These are phyloP conservation scores for Pleuronectes platessa DNA, from an alignment of 2,113 vertebrate genomes.

Conservation along the genomic window DNA sequence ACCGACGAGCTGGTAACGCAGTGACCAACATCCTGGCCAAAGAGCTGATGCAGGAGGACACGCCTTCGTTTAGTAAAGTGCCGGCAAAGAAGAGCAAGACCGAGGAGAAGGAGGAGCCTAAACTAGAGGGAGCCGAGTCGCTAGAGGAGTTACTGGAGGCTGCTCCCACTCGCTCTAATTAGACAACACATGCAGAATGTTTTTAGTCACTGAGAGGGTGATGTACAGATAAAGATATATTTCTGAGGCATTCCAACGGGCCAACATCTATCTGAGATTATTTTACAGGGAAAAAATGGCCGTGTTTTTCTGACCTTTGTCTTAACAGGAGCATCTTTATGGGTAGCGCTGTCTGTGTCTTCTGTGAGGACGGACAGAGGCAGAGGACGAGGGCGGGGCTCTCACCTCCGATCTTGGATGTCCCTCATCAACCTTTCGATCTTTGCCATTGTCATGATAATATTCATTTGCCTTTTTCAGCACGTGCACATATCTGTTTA, in stretches of 20 bases:
- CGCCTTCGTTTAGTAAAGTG: conserved; percentile 43
- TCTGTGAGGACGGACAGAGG: conserved; percentile 17
- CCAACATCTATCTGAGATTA: conserved; percentile 30
- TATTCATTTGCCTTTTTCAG: conserved; percentile 16
- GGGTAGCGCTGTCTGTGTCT: conserved; percentile 34
- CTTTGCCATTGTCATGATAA: conserved; percentile 47
- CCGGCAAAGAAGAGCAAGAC: conserved; percentile 40
- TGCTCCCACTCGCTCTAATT: conserved; percentile 65
- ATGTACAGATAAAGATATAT: conserved; percentile 18
- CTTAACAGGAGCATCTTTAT: conserved; percentile 27
- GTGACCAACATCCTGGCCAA: conserved; percentile 90
- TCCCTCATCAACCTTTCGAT: conserved; percentile 11
- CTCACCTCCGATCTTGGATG: conserved; percentile 27
- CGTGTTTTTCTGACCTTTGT: not conserved
- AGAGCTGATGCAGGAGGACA: conserved; percentile 87
- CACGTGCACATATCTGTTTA: conserved; percentile 50
- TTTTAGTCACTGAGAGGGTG: not conserved
- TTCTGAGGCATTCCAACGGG: conserved; percentile 34
- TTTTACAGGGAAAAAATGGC: not conserved
- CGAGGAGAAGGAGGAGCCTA: conserved; percentile 61
- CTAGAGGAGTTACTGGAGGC: conserved; percentile 80
- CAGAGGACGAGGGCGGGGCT: conserved; percentile 31
- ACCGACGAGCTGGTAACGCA: conserved; percentile 87
- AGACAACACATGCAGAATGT: conserved; percentile 27
- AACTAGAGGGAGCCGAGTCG: conserved; percentile 61